Percentiles rank a stretch among this genome's conserved stretches.
These are phyloP conservation scores for Cyaniris semiargus DNA, from an alignment of 2,888 invertebrate species.

Conservation along the genomic window DNA sequence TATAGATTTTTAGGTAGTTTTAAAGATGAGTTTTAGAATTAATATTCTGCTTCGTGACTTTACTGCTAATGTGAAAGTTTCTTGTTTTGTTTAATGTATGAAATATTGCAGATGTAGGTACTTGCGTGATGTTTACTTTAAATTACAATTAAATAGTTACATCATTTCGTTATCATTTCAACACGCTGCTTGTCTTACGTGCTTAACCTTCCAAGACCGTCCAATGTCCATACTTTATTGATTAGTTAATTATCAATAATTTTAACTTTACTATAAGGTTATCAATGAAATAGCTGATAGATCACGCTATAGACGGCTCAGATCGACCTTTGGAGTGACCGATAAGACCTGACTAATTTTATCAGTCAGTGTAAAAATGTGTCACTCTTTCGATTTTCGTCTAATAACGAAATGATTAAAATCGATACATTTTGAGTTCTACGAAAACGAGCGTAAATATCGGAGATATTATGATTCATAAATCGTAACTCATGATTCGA, in stretches of 20 bases:
- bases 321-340: constrained; percentile 25
- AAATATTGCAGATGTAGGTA: too few species aligned
- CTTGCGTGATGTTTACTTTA: too few species aligned
- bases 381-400: neutral
- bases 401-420: neutral
- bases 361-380: neutral
- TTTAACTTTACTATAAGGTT: constrained; percentile 7
- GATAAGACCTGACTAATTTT: constrained; percentile 9
- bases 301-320: constrained; percentile 16
- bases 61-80: too few species aligned
- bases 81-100: too few species aligned
- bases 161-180: neutral
- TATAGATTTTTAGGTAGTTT: too few species aligned
- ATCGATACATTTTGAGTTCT: neutral
- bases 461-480: neutral
- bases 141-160: too few species aligned
- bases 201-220: neutral
- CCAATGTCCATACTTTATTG: constrained; percentile 9
- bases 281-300: neutral
- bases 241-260: neutral
- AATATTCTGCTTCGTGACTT: too few species aligned
- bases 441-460: neutral
- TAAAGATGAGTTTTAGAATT: too few species aligned
- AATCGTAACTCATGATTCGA: neutral
- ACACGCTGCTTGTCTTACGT: neutral